Conservation (phyloP, 2,797 vertebrate species). For the Darevskia nairensis region DNA sequence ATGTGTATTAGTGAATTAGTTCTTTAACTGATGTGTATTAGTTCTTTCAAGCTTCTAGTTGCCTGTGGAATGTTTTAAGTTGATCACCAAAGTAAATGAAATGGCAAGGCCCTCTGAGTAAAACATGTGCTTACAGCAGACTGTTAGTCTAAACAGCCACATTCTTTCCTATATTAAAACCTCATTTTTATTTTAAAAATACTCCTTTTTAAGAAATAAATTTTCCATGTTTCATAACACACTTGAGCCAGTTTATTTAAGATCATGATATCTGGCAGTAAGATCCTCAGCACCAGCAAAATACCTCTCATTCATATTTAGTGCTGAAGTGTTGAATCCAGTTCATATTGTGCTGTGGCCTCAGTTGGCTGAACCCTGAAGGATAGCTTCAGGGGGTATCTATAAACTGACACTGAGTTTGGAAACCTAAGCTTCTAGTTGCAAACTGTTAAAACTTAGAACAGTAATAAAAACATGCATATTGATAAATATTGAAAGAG, state of each 20-base stretch:
- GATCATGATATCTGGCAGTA: neutral
- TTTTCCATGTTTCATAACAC: neutral
- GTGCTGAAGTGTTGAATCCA: neutral
- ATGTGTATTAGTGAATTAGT: neutral
- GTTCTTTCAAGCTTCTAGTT: neutral
- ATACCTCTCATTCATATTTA: too few species aligned
- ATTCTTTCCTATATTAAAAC: too few species aligned
- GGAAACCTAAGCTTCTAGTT: neutral
- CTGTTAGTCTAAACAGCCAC: neutral
- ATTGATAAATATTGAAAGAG: slow-evolving; percentile 41
- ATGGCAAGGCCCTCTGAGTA: neutral
- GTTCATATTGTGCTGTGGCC: neutral
- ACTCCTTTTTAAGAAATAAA: neutral
- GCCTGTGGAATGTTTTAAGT: neutral
- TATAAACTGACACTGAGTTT: neutral
- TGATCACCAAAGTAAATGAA: neutral
- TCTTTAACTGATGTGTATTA: too few species aligned
- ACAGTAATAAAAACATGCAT: slow-evolving; percentile 33
- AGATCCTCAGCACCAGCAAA: neutral
- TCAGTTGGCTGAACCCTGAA: neutral
- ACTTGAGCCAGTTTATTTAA: neutral
- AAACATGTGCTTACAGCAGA: neutral
- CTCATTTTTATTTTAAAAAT: too few species aligned
- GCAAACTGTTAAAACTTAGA: neutral
- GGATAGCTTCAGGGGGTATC: neutral